phyloP scores from a whole-genome alignment of 2,888 invertebrate genomes.

The Cephonodes hylas region DNA sequence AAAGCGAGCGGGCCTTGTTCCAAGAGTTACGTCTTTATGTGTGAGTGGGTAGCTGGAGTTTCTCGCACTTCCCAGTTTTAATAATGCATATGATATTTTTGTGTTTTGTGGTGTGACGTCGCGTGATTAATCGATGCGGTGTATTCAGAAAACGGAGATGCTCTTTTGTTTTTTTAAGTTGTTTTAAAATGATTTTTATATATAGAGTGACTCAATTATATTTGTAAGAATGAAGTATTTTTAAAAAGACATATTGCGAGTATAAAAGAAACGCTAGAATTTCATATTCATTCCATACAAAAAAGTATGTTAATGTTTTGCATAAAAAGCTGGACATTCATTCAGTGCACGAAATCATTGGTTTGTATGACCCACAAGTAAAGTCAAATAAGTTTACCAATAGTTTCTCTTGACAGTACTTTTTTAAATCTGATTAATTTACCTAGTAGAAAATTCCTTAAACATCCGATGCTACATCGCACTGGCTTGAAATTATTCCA shows the following conservation, averaged over 20 bases:
- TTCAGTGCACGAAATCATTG: too few relatives aligned
- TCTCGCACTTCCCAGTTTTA: not conserved
- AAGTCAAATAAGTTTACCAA: too few relatives aligned
- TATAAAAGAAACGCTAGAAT: too few relatives aligned
- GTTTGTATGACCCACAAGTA: not conserved
- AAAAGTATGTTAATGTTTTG: too few relatives aligned
- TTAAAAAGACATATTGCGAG: too few relatives aligned
- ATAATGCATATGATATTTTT: not conserved
- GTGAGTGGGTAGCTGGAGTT: constrained; percentile 3
- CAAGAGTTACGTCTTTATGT: constrained; percentile 25
- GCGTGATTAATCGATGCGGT: not conserved
- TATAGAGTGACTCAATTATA: too few relatives aligned
- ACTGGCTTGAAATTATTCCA: not conserved
- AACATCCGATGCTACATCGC: not conserved
- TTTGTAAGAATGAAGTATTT: too few relatives aligned
- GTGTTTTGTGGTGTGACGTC: not conserved
- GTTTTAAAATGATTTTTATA: too few relatives aligned
- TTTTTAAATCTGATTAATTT: too few relatives aligned
- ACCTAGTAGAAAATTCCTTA: not conserved
- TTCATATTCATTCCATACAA: too few relatives aligned
- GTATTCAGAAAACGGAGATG: not conserved
- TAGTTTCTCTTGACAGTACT: too few relatives aligned
- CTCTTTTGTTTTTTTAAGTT: not conserved
- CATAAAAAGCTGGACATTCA: too few relatives aligned
- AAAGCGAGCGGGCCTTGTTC: constrained; percentile 28